Evolutionary conservation across 2,113 vertebrate species (phyloP).

Genomic region (Podiceps cristatus): DNA sequence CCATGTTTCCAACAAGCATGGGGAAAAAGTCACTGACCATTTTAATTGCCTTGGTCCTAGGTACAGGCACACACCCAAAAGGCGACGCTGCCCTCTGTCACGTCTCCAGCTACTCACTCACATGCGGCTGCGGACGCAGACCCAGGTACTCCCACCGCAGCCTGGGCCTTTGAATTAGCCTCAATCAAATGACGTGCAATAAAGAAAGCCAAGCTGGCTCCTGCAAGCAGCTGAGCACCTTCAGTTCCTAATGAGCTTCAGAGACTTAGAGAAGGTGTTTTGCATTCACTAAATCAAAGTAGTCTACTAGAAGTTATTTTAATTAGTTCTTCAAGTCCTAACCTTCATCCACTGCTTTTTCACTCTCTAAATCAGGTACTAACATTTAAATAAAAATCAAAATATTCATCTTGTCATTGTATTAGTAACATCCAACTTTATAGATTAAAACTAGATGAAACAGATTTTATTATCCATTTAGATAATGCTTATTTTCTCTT

Average conservation of each 20-base stretch:
- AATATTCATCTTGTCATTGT: neutral
- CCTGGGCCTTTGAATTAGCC: neutral
- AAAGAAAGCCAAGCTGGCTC: neutral
- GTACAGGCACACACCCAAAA: neutral
- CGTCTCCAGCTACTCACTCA: neutral
- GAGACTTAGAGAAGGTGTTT: neutral
- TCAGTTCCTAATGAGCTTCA: neutral
- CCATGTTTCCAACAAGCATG: neutral
- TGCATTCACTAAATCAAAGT: neutral
- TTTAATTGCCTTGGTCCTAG: neutral
- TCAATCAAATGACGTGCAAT: neutral
- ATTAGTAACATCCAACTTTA: neutral
- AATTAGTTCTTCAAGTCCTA: neutral
- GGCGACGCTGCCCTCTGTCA: conserved; percentile 4
- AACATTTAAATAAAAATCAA: neutral
- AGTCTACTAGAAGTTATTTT: neutral
- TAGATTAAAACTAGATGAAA: neutral
- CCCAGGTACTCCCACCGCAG: neutral
- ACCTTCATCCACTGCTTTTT: neutral
- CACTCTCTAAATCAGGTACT: neutral
- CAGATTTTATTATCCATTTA: neutral
- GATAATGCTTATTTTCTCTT: neutral
- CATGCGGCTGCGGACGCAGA: fast-evolving
- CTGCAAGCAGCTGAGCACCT: neutral
- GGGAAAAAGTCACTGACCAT: neutral